Conservation (phyloP, 2,113 vertebrate species). For the Mixornis gularis region DNA sequence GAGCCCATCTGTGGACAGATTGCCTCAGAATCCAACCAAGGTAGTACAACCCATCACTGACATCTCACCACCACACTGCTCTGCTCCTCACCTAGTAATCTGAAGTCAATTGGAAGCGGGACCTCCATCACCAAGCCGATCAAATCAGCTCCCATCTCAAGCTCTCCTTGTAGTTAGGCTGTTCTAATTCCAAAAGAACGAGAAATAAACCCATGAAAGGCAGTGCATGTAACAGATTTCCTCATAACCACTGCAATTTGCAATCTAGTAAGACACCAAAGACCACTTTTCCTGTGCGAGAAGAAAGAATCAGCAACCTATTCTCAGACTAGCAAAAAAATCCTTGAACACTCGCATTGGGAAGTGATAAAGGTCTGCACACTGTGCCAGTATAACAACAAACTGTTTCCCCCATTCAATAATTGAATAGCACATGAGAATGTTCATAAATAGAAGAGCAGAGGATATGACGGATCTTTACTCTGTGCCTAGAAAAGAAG, state of each 20-base stretch:
- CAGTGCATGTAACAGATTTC: background rate
- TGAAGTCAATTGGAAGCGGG: background rate
- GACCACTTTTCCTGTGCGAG: background rate
- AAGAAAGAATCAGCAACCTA: background rate
- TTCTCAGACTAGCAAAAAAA: background rate
- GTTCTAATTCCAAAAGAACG: background rate
- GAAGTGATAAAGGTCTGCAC: background rate
- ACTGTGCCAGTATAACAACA: fast-evolving
- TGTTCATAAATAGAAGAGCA: background rate
- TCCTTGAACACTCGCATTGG: background rate
- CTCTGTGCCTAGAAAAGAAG: background rate
- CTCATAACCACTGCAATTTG: background rate
- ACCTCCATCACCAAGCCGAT: background rate
- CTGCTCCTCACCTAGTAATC: background rate
- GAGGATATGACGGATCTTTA: background rate
- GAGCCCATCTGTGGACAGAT: fast-evolving
- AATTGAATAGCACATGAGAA: background rate
- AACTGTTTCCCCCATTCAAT: fast-evolving
- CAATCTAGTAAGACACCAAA: background rate
- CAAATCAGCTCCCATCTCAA: background rate
- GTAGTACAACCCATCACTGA: background rate
- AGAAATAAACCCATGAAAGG: background rate
- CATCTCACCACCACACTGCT: background rate
- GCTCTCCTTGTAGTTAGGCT: background rate
- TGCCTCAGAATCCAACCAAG: background rate